Base-by-base conservation (phyloP, 2,888 invertebrate genomes). In the Ceraclea dissimilis region DNA sequence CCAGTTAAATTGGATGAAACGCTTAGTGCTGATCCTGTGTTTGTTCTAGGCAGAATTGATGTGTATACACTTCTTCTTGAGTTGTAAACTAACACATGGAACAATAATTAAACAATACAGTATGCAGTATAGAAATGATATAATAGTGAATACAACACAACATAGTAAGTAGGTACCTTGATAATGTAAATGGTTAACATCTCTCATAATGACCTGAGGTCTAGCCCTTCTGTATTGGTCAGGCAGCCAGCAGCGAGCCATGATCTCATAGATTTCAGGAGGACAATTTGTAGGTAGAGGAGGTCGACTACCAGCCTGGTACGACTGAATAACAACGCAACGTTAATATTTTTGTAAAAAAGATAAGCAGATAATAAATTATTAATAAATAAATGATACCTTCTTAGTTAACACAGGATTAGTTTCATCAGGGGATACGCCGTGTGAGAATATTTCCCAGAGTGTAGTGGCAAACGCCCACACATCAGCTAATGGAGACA, bases 391-490 rank as follows among this genome's bases (percentile, higher is more conserved):
- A 6, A 4, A 26, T 6, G 10, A 4, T 26, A 76, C 77, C 69
- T 72, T 70, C 0, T 73, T 72, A 10, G 77, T 76, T 2, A 75
- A 60, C 0, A 75, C 71, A 0, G 75, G 76, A 53, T 76, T 76
- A 5, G 71, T 75, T 16, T 74, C 72, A 0, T 73, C 67, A 0
- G 78, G 75, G 18, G 73, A 72, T 50, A 75, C 78, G 1, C 93
- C 94, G 64, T 82, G 85, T 0, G 88, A 86, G 73, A 94, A 95
- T 64, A 95, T 88, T 71, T 95, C 91, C 91, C 93, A 95, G 17
- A 94, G 70, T 0, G 93, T 93, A 2, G 94, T 95, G 0, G 90
- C 92, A 67, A 90, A 87, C 4, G 95, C 92, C 91, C 93, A 96
- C 19, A 93, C 84, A 67, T 95, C 95, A 11, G 90, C 88, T 52